Conservation (phyloP, 1,140 invertebrate species). For the Drosophila arawakana region DNA sequence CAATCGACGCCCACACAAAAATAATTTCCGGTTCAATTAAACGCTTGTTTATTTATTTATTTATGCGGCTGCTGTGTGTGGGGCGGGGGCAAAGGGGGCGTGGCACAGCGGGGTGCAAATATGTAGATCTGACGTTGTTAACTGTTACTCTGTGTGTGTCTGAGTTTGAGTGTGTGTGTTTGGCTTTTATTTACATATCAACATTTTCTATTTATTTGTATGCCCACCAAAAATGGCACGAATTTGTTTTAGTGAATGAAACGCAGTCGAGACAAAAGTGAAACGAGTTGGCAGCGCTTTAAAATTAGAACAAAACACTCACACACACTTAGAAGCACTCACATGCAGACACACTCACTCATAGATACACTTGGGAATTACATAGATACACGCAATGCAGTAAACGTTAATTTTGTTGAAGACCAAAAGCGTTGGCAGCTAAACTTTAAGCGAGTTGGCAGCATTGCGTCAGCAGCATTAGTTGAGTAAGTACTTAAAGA, state of each 20-base stretch:
- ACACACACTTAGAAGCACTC: neutral
- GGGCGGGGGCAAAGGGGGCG: neutral
- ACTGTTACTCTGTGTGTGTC: constrained; percentile 2
- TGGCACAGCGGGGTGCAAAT: neutral
- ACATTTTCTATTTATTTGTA: constrained; percentile 64
- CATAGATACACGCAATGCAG: neutral
- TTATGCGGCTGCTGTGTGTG: constrained; percentile 48
- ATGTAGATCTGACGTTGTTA: constrained; percentile 25
- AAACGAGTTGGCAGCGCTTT: constrained; percentile 28
- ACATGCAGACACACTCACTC: neutral
- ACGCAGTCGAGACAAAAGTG: constrained; percentile 29
- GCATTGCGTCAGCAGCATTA: constrained; percentile 28
- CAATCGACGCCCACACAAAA: constrained; percentile 69
- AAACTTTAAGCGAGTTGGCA: constrained; percentile 32
- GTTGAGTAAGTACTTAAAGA: constrained; percentile 3
- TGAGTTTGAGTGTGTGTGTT: neutral
- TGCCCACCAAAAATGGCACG: constrained; percentile 44
- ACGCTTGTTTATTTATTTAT: constrained; percentile 81
- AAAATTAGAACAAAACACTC: constrained; percentile 11
- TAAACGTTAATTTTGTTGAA: constrained; percentile 48
- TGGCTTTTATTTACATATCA: constrained; percentile 20
- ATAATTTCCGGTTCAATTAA: constrained; percentile 83
- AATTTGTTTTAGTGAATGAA: constrained; percentile 77
- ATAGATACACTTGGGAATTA: neutral
- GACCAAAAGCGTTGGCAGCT: constrained; percentile 15